Conservation (phyloP, 2,797 vertebrate genomes). For the Lindbergichthys nudifrons region DNA sequence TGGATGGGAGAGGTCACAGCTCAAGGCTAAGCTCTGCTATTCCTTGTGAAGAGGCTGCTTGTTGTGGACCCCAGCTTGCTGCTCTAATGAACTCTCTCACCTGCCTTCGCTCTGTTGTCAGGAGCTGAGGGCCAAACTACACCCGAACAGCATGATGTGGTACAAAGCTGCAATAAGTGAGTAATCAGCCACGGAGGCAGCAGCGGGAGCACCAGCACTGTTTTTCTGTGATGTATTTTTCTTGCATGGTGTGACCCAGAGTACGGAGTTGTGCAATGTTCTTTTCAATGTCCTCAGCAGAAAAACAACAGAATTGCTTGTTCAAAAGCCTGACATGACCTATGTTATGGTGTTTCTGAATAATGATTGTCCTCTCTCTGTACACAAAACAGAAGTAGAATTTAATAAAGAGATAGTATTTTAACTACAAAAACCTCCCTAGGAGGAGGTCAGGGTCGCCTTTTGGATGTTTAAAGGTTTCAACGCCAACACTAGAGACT, state of each 20-base stretch:
- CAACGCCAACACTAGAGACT: neutral
- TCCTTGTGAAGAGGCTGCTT: slow-evolving; percentile 74
- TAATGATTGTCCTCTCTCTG: slow-evolving; percentile 43
- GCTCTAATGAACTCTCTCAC: slow-evolving; percentile 76
- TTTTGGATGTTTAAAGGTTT: slow-evolving; percentile 13
- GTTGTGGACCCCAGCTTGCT: slow-evolving; percentile 66
- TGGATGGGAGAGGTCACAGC: slow-evolving; percentile 75
- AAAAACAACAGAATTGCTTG: slow-evolving; percentile 37
- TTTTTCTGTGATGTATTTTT: slow-evolving; percentile 49
- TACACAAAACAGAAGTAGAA: slow-evolving; percentile 12
- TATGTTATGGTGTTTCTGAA: slow-evolving; percentile 20
- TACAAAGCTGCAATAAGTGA: slow-evolving; percentile 61
- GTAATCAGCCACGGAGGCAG: slow-evolving; percentile 60
- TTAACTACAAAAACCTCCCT: slow-evolving; percentile 23
- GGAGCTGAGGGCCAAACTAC: slow-evolving; percentile 57
- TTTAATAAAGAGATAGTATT: slow-evolving; percentile 1
- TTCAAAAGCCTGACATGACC: slow-evolving; percentile 42
- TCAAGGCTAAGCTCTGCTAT: slow-evolving; percentile 74
- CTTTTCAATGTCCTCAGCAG: slow-evolving; percentile 3
- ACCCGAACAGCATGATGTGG: slow-evolving; percentile 44
- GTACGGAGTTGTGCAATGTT: slow-evolving; percentile 22
- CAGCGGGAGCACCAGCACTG: slow-evolving; percentile 9
- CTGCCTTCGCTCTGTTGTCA: slow-evolving; percentile 62
- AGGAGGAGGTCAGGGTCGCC: slow-evolving; percentile 13
- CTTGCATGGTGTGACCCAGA: slow-evolving; percentile 37